Conservation (phyloP, 2,888 invertebrate genomes). For the Drosophila sordidula region DNA sequence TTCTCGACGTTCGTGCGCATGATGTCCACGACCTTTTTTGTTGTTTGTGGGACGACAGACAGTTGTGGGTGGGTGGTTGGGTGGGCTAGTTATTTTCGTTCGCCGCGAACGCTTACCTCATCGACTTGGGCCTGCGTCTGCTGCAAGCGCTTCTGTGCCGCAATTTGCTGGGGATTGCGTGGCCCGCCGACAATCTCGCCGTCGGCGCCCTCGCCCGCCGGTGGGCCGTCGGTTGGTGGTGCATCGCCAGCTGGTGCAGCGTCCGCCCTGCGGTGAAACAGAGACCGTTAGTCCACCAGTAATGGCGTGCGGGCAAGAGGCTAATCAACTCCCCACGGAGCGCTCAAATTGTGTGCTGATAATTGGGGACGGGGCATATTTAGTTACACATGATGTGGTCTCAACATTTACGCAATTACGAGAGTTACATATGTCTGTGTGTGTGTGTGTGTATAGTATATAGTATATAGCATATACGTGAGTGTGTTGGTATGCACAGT, state of each 20-base stretch:
- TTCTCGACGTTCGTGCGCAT: constrained; percentile 99
- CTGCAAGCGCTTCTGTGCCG: constrained; percentile 92
- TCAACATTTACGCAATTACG: constrained; percentile 16
- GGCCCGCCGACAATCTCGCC: constrained; percentile 93
- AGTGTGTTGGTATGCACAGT: constrained; percentile 33
- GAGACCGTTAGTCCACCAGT: constrained; percentile 33
- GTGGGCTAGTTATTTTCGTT: no score
- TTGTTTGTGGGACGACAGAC: no score
- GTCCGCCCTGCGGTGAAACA: constrained; percentile 78
- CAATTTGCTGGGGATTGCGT: constrained; percentile 92
- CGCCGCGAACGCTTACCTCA: constrained; percentile 86
- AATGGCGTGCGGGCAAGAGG: constrained; percentile 15
- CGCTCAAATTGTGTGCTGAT: constrained; percentile 49
- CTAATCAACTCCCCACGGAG: constrained; percentile 75
- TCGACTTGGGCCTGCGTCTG: constrained; percentile 95
- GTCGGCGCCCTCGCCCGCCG: constrained; percentile 89
- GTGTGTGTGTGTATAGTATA: neutral
- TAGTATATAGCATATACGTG: constrained; percentile 13
- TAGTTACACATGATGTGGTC: constrained; percentile 43
- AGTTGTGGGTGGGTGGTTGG: no score
- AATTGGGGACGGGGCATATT: constrained; percentile 33
- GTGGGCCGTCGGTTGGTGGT: constrained; percentile 88
- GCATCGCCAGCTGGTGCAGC: constrained; percentile 84
- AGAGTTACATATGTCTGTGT: constrained; percentile 1
- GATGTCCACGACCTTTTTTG: constrained; percentile 92